These are phyloP conservation scores for Lepilemur ruficaudatus DNA, from an alignment of 2,797 vertebrate species.

Conservation along the genomic window DNA sequence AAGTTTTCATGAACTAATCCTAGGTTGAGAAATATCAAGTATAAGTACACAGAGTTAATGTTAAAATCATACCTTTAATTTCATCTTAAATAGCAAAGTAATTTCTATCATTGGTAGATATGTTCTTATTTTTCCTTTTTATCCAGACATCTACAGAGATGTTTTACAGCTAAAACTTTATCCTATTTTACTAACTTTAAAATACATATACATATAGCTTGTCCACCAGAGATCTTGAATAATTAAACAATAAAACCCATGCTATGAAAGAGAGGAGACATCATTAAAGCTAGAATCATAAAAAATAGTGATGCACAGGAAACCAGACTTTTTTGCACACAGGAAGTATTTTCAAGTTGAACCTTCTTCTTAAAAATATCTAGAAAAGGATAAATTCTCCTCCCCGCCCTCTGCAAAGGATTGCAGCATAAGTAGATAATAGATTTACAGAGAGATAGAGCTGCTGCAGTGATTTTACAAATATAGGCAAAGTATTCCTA, in stretches of 20 bases:
- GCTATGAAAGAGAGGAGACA: not conserved
- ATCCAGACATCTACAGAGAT: not conserved
- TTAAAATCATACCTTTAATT: not conserved
- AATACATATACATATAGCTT: not conserved
- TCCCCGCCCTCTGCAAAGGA: fast-evolving
- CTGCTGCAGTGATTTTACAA: not conserved
- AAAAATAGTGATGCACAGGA: not conserved
- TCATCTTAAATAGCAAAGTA: not conserved
- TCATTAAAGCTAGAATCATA: not conserved
- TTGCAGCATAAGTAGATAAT: not conserved
- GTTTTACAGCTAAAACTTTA: not conserved
- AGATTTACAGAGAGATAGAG: not conserved
- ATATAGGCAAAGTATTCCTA: not conserved
- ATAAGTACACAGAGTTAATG: not conserved
- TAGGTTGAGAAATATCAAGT: not conserved
- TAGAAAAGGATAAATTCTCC: not conserved
- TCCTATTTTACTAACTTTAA: not conserved
- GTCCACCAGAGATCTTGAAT: not conserved
- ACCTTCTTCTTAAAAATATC: not conserved
- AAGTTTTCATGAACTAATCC: not conserved
- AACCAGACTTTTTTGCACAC: not conserved
- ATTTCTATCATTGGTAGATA: not conserved
- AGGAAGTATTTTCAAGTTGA: not conserved
- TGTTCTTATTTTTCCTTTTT: not conserved
- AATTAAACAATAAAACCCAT: not conserved